Evolutionary conservation across 2,797 vertebrate species (phyloP), one percentile per base, ranked within the genome.

Genomic region (Sebastolobus alascanus): DNA sequence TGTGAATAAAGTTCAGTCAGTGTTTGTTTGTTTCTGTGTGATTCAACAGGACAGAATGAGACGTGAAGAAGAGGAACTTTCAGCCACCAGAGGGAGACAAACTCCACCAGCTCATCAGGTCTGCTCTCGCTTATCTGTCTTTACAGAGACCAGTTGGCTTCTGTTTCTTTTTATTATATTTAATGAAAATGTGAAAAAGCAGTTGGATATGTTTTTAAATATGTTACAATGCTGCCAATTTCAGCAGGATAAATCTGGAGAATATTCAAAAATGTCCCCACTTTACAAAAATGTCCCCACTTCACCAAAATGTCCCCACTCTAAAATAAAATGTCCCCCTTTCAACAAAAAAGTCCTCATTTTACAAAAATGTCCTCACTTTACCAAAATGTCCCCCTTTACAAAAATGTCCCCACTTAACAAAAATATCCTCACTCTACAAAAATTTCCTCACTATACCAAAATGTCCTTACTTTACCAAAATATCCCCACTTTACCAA

Each of bases 11-110:
- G 54, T 54, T 81, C 43, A 40, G 8, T 46, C 72, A 8, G 10
- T 59, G 50, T 79, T 69, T 59, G 50, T 79, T 69, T 69, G 58
- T 79, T 40, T 52, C 25, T 18, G 79, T 83, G 18, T 8, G 27
- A 77, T 22, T 64, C 7, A 55, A 46, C 12, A 12, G 20, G 20
- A 75, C 29, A 16, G 52, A 29, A 18, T 13, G 33, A 70, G 50
- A 63, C 0, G 9, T 33, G 29, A 68, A 9, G 46, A 46, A 5
- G 50, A 61, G 35, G 12, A 7, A 5, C 58, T 20, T 66, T 0
- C 4, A 25, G 73, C 81, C 90, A 78, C 78, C 4, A 90, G 91
- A 78, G 87, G 86, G 84, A 82, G 89, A 89, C 89, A 90, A 82
- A 90, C 3, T 77, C 76, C 22, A 66, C 5, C 33, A 35, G n/a